Evolutionary conservation across 2,888 invertebrate genomes (phyloP).

Genomic region (Drosophila macrospina): DNA sequence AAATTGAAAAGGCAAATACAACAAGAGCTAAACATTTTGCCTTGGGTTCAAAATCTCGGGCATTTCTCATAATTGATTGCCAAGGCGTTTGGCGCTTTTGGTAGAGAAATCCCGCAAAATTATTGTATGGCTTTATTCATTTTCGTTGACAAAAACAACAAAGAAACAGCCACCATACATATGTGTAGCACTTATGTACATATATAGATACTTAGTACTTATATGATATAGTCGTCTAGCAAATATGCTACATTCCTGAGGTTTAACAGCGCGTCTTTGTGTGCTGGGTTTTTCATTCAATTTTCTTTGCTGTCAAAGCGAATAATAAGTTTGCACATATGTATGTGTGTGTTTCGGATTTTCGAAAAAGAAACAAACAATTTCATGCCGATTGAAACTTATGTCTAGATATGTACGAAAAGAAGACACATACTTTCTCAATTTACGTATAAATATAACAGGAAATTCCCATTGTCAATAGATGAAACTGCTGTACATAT

Average conservation of each 20-base stretch:
- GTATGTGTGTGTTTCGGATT: slow-evolving; percentile 16
- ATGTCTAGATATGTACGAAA: slow-evolving; percentile 40
- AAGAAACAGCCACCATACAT: slow-evolving; percentile 42
- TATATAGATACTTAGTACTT: slow-evolving; percentile 21
- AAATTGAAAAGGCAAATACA: slow-evolving; percentile 27
- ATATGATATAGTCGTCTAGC: slow-evolving; percentile 50
- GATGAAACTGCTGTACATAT: not conserved
- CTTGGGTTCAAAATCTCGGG: slow-evolving; percentile 36
- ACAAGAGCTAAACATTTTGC: slow-evolving; percentile 44
- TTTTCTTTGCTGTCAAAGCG: slow-evolving; percentile 58
- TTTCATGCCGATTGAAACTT: slow-evolving; percentile 54
- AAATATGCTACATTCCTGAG: slow-evolving; percentile 79
- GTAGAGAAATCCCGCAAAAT: slow-evolving; percentile 69
- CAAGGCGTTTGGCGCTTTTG: slow-evolving; percentile 67
- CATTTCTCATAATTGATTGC: slow-evolving; percentile 71
- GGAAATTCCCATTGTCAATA: slow-evolving; percentile 19
- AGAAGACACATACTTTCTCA: not conserved
- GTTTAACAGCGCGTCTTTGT: slow-evolving; percentile 58
- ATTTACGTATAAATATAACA: not conserved
- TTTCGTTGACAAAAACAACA: slow-evolving; percentile 62
- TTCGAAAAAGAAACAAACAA: slow-evolving; percentile 31
- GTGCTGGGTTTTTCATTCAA: slow-evolving; percentile 73
- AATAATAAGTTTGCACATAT: slow-evolving; percentile 7
- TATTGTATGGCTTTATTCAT: slow-evolving; percentile 54
- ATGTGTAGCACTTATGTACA: not conserved